A percentile compares a stretch with the other conserved stretches of the same genome.
These are phyloP conservation scores for Hedya salicella DNA, from an alignment of 2,888 invertebrate species.

Conservation along the genomic window DNA sequence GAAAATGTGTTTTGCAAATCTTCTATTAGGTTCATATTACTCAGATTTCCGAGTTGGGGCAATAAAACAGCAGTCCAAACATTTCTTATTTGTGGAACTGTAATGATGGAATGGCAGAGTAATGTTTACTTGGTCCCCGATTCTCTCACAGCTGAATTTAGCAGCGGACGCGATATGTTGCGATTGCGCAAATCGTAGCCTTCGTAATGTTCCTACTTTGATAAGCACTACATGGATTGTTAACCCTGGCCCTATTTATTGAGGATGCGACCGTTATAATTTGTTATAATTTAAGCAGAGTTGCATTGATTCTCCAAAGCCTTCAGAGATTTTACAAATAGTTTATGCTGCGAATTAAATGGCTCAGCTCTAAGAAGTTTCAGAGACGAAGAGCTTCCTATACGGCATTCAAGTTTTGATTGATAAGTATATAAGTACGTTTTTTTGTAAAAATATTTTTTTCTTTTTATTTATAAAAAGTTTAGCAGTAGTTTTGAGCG, in stretches of 20 bases:
- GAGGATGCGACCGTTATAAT: slow-evolving; percentile 63
- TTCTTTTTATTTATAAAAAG: too few species aligned
- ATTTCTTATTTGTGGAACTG: not conserved
- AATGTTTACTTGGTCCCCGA: slow-evolving; percentile 46
- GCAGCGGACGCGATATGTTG: slow-evolving; percentile 74
- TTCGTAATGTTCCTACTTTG: slow-evolving; percentile 77
- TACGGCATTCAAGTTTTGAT: too few species aligned
- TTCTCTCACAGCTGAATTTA: slow-evolving; percentile 73
- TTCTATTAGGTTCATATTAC: not conserved
- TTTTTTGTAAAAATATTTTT: too few species aligned
- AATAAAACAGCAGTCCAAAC: not conserved
- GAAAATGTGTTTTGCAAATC: not conserved
- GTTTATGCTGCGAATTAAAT: too few species aligned
- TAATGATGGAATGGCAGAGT: slow-evolving; percentile 5
- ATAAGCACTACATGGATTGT: slow-evolving; percentile 70
- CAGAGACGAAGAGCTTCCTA: too few species aligned
- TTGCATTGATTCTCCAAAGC: not conserved
- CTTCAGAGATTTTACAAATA: not conserved
- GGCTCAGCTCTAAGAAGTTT: too few species aligned
- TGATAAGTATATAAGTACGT: too few species aligned
- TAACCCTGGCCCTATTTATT: slow-evolving; percentile 82
- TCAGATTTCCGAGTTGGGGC: not conserved
- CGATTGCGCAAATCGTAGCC: slow-evolving; percentile 82
- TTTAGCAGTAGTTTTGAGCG: too few species aligned
- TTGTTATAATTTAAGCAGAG: slow-evolving; percentile 46